These are phyloP conservation scores for Aphelinus certus DNA, from an alignment of 1,140 invertebrate genomes.

Conservation along the genomic window DNA sequence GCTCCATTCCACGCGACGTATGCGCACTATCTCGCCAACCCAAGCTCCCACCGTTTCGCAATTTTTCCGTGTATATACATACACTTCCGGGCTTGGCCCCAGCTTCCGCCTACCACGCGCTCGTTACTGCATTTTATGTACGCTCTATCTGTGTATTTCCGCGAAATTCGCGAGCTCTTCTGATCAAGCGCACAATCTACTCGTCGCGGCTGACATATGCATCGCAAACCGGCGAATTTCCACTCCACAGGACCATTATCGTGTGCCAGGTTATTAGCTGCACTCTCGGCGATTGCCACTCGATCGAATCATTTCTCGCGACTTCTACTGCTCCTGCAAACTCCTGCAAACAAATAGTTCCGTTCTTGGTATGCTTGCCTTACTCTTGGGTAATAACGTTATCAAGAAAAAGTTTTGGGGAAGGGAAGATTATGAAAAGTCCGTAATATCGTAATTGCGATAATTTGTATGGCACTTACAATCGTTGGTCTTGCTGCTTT, in stretches of 20 bases:
- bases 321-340: no score
- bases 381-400: no score
- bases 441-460: no score
- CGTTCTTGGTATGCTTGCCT: no score
- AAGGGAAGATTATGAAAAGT: no score
- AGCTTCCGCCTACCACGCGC: slow-evolving; percentile 45
- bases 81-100: background rate
- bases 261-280: slow-evolving; percentile 57
- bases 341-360: no score
- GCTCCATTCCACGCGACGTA: slow-evolving; percentile 52
- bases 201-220: slow-evolving; percentile 41
- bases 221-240: slow-evolving; percentile 32
- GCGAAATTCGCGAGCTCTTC: slow-evolving; percentile 48
- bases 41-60: background rate
- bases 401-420: no score
- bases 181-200: slow-evolving; percentile 42
- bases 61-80: slow-evolving; percentile 12
- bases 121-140: slow-evolving; percentile 63
- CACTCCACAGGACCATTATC: slow-evolving; percentile 48
- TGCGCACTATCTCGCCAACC: slow-evolving; percentile 46
- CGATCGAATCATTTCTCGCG: slow-evolving; percentile 36
- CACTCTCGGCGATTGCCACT: slow-evolving; percentile 51
- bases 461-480: no score
- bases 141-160: slow-evolving; percentile 52
- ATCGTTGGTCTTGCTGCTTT: no score